Conservation (phyloP, 1,140 invertebrate species). For the Laodelphax striatellus region DNA sequence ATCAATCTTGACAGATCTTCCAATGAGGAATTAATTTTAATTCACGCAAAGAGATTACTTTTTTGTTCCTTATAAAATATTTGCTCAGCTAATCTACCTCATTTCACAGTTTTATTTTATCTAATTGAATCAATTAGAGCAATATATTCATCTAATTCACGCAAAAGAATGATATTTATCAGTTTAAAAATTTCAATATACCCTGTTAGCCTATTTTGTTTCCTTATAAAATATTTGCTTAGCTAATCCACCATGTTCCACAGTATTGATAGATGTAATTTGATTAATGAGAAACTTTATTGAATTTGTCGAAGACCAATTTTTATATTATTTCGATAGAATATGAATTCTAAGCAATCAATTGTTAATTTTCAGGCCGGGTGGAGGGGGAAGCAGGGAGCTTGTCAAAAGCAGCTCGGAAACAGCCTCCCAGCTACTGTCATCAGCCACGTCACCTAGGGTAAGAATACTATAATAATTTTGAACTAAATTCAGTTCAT, state of each 20-base stretch:
- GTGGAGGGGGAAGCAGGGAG: conserved; percentile 22
- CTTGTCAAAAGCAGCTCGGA: conserved; percentile 16
- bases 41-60: too few relatives aligned
- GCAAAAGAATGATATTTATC: too few relatives aligned
- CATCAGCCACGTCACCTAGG: conserved; percentile 10
- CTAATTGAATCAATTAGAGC: too few relatives aligned
- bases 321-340: not conserved
- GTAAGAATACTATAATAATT: not conserved
- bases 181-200: too few relatives aligned
- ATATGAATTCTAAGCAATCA: not conserved
- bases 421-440: conserved; percentile 10
- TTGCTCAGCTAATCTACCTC: too few relatives aligned
- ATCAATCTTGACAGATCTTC: too few relatives aligned
- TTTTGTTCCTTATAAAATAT: too few relatives aligned
- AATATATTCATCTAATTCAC: too few relatives aligned
- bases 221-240: not conserved
- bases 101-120: too few relatives aligned
- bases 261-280: not conserved
- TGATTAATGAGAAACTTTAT: not conserved
- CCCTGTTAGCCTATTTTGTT: too few relatives aligned
- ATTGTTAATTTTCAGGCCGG: conserved; percentile 19
- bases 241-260: not conserved
- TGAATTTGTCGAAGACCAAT: not conserved
- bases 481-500: too few relatives aligned
- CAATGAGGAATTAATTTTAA: too few relatives aligned